Percentiles rank a stretch among this genome's conserved stretches.
Conservation (phyloP, 2,113 vertebrate species). For the Psammodynastes pulverulentus region DNA sequence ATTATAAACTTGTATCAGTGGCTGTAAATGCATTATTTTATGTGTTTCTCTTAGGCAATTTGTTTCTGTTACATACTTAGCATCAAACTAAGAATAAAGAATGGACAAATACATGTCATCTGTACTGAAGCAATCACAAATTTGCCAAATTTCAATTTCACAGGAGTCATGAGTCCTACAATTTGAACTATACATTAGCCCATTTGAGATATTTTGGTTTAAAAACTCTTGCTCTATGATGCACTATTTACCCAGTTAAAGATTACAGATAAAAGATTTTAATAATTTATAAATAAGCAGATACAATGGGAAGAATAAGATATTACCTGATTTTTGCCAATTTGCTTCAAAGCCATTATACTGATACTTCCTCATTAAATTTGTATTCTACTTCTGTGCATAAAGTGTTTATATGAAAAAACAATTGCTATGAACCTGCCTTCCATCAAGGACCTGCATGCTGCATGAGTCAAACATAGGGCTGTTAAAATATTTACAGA, state of each 20-base stretch:
- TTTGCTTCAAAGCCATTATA: conserved; percentile 61
- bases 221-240: not conserved
- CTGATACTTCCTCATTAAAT: conserved; percentile 35
- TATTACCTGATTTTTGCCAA: conserved; percentile 73
- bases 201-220: not conserved
- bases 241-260: not conserved
- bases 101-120: conserved; percentile 78
- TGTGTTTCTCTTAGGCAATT: conserved; percentile 89
- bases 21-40: conserved; percentile 93
- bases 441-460: too few species aligned
- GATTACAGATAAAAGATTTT: not conserved
- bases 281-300: conserved; percentile 50
- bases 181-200: not conserved
- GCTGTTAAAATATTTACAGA: too few species aligned
- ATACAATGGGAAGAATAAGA: conserved; percentile 56
- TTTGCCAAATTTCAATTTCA: conserved; percentile 14
- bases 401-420: conserved; percentile 57
- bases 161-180: not conserved
- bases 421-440: too few species aligned
- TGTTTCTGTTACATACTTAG: conserved; percentile 84
- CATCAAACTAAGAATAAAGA: conserved; percentile 79
- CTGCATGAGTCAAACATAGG: too few species aligned
- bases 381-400: conserved; percentile 47
- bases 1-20: conserved; percentile 99
- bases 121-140: conserved; percentile 77